A percentile compares a stretch with the other conserved stretches of the same genome.
Evolutionary conservation across 2,113 vertebrate species (phyloP).

Genomic region (Tretioscincus oriximinensis): DNA sequence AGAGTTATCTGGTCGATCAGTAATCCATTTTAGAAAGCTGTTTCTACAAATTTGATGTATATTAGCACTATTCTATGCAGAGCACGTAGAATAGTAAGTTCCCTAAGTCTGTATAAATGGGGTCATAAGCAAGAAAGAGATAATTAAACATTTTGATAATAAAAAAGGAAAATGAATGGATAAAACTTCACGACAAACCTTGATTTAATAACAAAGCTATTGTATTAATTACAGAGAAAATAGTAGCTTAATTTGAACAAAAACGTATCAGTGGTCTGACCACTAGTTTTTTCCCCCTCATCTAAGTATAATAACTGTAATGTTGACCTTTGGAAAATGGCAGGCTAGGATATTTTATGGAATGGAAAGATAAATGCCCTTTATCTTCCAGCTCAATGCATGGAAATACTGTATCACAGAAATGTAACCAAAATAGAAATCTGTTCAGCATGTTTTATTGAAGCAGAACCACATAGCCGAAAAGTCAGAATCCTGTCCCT

Average conservation of each 20-base stretch:
- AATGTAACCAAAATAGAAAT: not conserved
- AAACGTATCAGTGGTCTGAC: not conserved
- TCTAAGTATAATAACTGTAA: not conserved
- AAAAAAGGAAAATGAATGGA: not conserved
- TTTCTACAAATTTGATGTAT: no score
- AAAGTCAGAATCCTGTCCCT: not conserved
- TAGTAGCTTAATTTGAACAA: not conserved
- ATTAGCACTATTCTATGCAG: no score
- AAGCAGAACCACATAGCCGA: not conserved
- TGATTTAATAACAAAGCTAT: not conserved
- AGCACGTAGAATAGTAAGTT: no score
- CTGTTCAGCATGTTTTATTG: not conserved
- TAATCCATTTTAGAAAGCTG: not conserved
- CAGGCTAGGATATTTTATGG: not conserved
- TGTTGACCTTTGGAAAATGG: not conserved
- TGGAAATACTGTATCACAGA: not conserved
- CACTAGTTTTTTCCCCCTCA: rapidly evolving
- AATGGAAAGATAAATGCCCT: not conserved
- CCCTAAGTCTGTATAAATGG: no score
- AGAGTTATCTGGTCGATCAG: no score
- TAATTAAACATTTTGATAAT: not conserved
- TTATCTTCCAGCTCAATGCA: not conserved
- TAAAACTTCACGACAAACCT: not conserved
- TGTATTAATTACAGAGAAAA: not conserved
- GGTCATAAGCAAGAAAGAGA: not conserved